These are phyloP conservation scores for Patella depressa DNA, from an alignment of 2,888 invertebrate species.

Conservation along the genomic window DNA sequence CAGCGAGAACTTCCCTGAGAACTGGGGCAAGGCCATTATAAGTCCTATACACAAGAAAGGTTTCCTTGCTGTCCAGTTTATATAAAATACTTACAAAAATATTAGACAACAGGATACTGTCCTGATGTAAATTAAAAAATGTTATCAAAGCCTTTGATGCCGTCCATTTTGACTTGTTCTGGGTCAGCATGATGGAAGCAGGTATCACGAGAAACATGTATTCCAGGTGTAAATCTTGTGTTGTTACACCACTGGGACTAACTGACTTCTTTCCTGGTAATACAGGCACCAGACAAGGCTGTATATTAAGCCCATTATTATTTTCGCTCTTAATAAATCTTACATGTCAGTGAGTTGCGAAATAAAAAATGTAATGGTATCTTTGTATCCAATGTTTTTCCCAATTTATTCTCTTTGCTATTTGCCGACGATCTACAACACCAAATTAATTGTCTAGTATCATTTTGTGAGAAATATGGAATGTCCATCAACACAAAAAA, in stretches of 20 bases:
- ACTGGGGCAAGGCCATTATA: slow-evolving; percentile 1
- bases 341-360: not conserved
- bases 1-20: not conserved
- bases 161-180: not conserved
- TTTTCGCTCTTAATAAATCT: slow-evolving; percentile 9
- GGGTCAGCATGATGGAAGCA: not conserved
- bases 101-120: not conserved
- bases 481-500: not conserved
- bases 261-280: slow-evolving; percentile 5
- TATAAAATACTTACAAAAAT: not conserved
- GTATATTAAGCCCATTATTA: slow-evolving; percentile 6
- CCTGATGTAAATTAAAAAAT: not conserved
- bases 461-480: slow-evolving; percentile 17
- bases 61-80: not conserved
- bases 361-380: slow-evolving; percentile 8
- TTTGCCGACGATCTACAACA: slow-evolving; percentile 12
- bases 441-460: not conserved
- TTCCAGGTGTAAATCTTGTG: slow-evolving; percentile 1
- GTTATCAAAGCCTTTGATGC: not conserved
- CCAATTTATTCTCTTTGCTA: slow-evolving; percentile 15
- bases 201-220: not conserved
- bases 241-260: not conserved
- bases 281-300: slow-evolving; percentile 9
- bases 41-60: not conserved
- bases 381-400: not conserved